phyloP scores from a whole-genome alignment of 2,797 vertebrate genomes.

The Rhynchonycteris naso region DNA sequence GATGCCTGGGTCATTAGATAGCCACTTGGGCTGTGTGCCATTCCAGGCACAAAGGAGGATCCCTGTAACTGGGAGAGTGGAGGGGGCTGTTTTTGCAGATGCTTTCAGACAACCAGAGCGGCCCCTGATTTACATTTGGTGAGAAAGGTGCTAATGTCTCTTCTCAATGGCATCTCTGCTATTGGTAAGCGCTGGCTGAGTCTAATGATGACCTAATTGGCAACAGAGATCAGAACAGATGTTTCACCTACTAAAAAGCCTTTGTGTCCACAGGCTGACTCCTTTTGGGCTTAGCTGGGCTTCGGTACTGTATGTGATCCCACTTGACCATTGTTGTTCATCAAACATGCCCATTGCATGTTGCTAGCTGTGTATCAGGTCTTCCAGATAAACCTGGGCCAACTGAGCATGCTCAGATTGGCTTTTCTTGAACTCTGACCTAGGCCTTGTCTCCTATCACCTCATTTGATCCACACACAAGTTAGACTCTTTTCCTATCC shows the following conservation, averaged over 20 bases:
- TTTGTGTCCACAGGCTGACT: constrained; percentile 15
- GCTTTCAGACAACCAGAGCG: background rate
- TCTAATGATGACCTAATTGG: constrained; percentile 50
- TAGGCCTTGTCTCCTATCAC: background rate
- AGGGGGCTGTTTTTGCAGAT: constrained; percentile 23
- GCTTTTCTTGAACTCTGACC: background rate
- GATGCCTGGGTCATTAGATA: background rate
- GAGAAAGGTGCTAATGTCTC: constrained; percentile 41
- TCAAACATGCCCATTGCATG: background rate
- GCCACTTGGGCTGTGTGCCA: background rate
- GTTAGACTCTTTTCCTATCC: background rate
- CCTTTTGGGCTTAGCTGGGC: background rate
- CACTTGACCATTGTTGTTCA: background rate
- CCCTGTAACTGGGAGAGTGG: background rate
- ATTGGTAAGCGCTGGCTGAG: background rate
- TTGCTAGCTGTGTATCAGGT: background rate
- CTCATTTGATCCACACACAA: background rate
- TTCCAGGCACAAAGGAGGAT: background rate
- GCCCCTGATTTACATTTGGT: constrained; percentile 20
- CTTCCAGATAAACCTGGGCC: background rate
- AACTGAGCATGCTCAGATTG: background rate
- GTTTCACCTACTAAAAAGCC: constrained; percentile 65
- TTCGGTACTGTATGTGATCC: background rate
- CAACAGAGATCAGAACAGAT: constrained; percentile 62
- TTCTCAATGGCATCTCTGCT: constrained; percentile 15